phyloP scores from a whole-genome alignment of 2,797 vertebrate genomes.

The Bovichtus diacanthus region DNA sequence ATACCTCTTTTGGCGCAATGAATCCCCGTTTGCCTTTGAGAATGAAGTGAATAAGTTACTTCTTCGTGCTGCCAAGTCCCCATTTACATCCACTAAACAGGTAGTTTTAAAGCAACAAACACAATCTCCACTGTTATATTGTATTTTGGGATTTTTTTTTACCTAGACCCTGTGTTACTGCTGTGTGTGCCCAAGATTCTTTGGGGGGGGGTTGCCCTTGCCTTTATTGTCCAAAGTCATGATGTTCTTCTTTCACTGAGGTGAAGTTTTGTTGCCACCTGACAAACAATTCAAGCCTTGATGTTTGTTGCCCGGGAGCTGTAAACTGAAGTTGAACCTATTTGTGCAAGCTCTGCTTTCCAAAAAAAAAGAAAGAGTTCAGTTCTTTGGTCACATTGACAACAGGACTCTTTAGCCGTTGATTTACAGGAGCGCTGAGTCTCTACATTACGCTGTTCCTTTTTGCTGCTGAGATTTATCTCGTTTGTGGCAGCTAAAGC shows the following conservation, averaged over 20 bases:
- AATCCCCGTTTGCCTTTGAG: background rate
- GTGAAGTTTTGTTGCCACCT: constrained; percentile 51
- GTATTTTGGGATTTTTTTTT: background rate
- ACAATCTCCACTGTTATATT: background rate
- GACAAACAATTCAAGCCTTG: constrained; percentile 52
- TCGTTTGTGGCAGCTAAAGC: constrained; percentile 49
- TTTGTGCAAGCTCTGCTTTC: constrained; percentile 39
- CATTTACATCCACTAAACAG: constrained; percentile 3
- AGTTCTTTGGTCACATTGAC: constrained; percentile 49
- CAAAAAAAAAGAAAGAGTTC: constrained; percentile 11
- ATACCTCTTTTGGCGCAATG: background rate
- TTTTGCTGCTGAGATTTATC: constrained; percentile 56
- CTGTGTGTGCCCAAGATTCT: background rate
- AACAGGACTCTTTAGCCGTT: constrained; percentile 54
- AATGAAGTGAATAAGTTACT: background rate
- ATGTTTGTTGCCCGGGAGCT: constrained; percentile 70
- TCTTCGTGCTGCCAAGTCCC: background rate
- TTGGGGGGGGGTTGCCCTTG: constrained; percentile 30
- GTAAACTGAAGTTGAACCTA: constrained; percentile 63
- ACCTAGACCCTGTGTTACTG: background rate
- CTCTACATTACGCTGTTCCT: constrained; percentile 35
- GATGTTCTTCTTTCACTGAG: constrained; percentile 43
- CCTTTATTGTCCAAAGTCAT: constrained; percentile 44
- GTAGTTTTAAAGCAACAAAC: background rate
- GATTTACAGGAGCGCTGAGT: constrained; percentile 54